Evolutionary conservation across 2,113 vertebrate species (phyloP).

Genomic region (Puffinus mauretanicus): DNA sequence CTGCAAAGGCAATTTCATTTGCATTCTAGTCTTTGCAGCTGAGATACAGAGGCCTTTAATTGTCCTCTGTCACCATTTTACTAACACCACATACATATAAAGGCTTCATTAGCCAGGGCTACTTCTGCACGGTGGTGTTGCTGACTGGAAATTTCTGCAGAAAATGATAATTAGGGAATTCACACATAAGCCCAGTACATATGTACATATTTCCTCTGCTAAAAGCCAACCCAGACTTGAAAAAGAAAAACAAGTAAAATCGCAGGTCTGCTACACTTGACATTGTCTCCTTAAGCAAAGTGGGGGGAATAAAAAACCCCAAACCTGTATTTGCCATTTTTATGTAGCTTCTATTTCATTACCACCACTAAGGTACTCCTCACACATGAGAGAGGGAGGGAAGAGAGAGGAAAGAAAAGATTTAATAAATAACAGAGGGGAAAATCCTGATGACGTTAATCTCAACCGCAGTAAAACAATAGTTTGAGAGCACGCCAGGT

Average conservation of each 20-base stretch:
- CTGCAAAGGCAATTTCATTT: background rate
- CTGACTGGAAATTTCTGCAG: background rate
- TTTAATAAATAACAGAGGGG: conserved; percentile 50
- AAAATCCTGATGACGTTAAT: conserved; percentile 22
- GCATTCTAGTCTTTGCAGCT: background rate
- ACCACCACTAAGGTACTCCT: conserved; percentile 11
- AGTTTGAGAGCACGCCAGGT: background rate
- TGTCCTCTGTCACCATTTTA: background rate
- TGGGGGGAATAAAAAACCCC: background rate
- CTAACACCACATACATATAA: background rate
- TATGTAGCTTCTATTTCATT: background rate
- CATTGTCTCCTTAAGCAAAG: background rate
- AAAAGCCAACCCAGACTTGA: background rate
- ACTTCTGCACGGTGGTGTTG: background rate
- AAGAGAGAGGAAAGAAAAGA: background rate
- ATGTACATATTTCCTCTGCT: background rate
- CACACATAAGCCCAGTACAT: background rate
- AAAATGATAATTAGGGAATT: conserved; percentile 3
- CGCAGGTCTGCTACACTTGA: background rate
- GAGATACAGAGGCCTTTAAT: background rate
- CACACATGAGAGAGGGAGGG: background rate
- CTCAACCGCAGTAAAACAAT: conserved; percentile 47
- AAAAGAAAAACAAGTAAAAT: background rate
- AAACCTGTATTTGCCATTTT: background rate
- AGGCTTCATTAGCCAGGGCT: background rate